Evolutionary conservation across 2,888 invertebrate species (phyloP).

Genomic region (Cephus spinipes): DNA sequence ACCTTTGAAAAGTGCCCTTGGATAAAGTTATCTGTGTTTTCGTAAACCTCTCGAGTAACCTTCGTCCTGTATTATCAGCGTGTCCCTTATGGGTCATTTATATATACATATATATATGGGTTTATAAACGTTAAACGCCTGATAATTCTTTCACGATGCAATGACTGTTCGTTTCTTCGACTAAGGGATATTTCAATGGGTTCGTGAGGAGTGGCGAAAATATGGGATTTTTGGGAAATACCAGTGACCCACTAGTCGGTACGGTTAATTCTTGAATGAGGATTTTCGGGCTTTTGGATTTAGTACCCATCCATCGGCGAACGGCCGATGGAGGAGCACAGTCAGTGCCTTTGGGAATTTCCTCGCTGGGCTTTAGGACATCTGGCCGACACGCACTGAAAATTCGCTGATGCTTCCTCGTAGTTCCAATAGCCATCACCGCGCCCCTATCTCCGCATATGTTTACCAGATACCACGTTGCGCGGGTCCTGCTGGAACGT

Average conservation of each 20-base stretch:
- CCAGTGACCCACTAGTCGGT: background rate
- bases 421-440: constrained; percentile 35
- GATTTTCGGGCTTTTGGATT: background rate
- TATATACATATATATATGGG: background rate
- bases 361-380: constrained; percentile 47
- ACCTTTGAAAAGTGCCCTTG: background rate
- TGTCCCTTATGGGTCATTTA: no score
- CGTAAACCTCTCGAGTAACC: background rate
- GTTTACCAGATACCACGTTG: constrained; percentile 54
- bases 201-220: background rate
- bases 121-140: background rate
- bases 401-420: constrained; percentile 25
- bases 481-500: background rate
- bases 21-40: background rate
- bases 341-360: constrained; percentile 52
- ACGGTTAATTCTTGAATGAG: background rate
- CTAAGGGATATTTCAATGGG: background rate
- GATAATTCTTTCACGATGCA: no score
- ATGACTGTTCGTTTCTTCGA: background rate
- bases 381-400: constrained; percentile 54
- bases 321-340: background rate
- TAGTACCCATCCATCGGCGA: background rate
- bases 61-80: background rate
- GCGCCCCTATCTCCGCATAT: constrained; percentile 60
- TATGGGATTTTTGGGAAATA: background rate